These are phyloP conservation scores for Hydropotes inermis DNA, from an alignment of 2,113 vertebrate species.

Conservation along the genomic window DNA sequence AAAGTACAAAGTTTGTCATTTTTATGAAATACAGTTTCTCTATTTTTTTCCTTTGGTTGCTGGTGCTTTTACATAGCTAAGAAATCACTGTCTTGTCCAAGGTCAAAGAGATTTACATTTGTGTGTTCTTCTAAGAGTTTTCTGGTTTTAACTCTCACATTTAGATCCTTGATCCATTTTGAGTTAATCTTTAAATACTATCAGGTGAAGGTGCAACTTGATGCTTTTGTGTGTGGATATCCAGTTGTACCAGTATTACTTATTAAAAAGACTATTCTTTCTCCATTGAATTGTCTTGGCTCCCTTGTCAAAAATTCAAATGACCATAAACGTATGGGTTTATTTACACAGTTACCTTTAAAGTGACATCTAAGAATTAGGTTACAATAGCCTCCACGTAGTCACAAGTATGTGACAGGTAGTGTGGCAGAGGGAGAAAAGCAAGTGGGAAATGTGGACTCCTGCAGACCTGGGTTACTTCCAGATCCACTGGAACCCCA, in stretches of 20 bases:
- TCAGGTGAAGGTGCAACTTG: background rate
- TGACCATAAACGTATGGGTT: background rate
- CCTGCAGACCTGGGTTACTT: background rate
- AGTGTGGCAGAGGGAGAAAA: background rate
- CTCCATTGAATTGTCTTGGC: background rate
- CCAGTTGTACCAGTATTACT: background rate
- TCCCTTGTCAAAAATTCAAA: background rate
- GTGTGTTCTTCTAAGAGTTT: background rate
- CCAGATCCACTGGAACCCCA: background rate
- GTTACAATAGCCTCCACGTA: background rate
- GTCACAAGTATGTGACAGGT: background rate
- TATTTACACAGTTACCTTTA: background rate
- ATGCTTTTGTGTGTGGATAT: background rate
- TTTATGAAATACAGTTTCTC: background rate
- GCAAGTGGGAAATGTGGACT: background rate
- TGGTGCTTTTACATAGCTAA: background rate
- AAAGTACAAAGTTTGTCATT: background rate
- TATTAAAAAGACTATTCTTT: background rate
- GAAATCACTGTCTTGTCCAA: background rate
- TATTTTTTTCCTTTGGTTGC: background rate
- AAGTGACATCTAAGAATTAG: background rate
- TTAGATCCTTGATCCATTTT: background rate
- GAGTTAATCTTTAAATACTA: background rate
- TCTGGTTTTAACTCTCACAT: background rate
- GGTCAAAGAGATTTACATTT: background rate